phyloP scores from a whole-genome alignment of 2,113 vertebrate genomes.

The Misgurnus anguillicaudatus region DNA sequence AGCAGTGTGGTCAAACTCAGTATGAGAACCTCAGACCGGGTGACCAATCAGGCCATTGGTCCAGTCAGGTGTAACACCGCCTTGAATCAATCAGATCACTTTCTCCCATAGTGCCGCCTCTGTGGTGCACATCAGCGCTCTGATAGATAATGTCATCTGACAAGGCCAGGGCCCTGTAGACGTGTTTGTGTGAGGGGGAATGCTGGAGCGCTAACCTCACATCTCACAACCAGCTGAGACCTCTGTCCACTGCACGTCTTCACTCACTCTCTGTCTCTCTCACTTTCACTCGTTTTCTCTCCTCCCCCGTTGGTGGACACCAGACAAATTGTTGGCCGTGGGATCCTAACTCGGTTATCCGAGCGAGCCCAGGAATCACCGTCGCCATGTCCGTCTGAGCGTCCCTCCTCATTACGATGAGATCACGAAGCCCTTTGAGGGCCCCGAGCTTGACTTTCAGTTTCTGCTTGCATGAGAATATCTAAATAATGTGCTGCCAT shows the following conservation, averaged over 20 bases:
- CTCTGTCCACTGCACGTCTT: conserved; percentile 43
- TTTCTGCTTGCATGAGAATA: conserved; percentile 59
- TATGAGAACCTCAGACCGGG: conserved; percentile 7
- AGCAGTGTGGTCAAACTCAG: not conserved
- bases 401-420: conserved; percentile 42
- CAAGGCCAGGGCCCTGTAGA: conserved; percentile 79
- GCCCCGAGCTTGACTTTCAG: conserved; percentile 46
- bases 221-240: conserved; percentile 60
- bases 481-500: conserved; percentile 66
- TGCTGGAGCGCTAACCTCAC: conserved; percentile 46
- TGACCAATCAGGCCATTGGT: conserved; percentile 36
- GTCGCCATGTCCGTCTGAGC: conserved; percentile 52
- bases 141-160: conserved; percentile 78
- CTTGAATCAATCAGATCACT: conserved; percentile 79
- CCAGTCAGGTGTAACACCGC: conserved; percentile 66
- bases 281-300: conserved; percentile 28
- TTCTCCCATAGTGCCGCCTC: conserved; percentile 70
- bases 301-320: conserved; percentile 44
- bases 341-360: conserved; percentile 58
- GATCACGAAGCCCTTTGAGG: conserved; percentile 41
- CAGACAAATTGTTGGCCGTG: conserved; percentile 52
- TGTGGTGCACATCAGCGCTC: conserved; percentile 68
- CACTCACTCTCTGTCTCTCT: conserved; percentile 10
- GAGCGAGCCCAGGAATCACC: conserved; percentile 49
- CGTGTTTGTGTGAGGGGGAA: conserved; percentile 53